phyloP scores from a whole-genome alignment of 1,140 invertebrate species.

The Gonatopus flavifemur region DNA sequence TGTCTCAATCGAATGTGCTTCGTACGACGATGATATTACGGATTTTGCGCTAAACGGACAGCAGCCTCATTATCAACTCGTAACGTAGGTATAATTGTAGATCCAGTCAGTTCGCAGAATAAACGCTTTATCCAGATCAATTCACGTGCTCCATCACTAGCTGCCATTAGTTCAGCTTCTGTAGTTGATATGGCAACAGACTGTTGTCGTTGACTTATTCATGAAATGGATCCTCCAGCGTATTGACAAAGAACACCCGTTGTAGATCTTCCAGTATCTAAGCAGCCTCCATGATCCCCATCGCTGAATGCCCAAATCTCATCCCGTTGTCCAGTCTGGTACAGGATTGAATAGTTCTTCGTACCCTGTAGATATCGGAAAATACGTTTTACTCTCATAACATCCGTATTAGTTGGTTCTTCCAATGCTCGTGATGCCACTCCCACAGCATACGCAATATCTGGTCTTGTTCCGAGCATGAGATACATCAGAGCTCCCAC shows the following conservation, averaged over 20 bases:
- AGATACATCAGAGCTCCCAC: slow-evolving; percentile 41
- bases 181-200: slow-evolving; percentile 42
- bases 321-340: slow-evolving; percentile 19
- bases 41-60: slow-evolving; percentile 15
- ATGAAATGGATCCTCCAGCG: slow-evolving; percentile 33
- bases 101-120: slow-evolving; percentile 22
- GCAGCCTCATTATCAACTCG: slow-evolving; percentile 29
- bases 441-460: slow-evolving; percentile 48
- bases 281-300: slow-evolving; percentile 40
- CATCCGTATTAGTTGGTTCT: slow-evolving; percentile 31
- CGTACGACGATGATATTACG: slow-evolving; percentile 14
- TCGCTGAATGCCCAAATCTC: slow-evolving; percentile 38
- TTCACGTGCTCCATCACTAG: slow-evolving; percentile 47
- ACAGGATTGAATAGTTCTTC: too few relatives aligned
- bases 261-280: slow-evolving; percentile 31
- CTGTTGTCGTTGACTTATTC: slow-evolving; percentile 38
- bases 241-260: slow-evolving; percentile 29
- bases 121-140: slow-evolving; percentile 41
- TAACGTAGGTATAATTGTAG: slow-evolving; percentile 18
- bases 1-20: slow-evolving; percentile 28
- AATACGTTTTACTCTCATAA: slow-evolving; percentile 41
- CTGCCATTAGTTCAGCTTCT: slow-evolving; percentile 55
- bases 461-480: too few relatives aligned
- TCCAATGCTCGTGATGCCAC: slow-evolving; percentile 36
- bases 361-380: slow-evolving; percentile 49